Evolutionary conservation across 2,888 invertebrate species (phyloP), one percentile per base, ranked within the genome.

Genomic region (Amblyteles armatorius): DNA sequence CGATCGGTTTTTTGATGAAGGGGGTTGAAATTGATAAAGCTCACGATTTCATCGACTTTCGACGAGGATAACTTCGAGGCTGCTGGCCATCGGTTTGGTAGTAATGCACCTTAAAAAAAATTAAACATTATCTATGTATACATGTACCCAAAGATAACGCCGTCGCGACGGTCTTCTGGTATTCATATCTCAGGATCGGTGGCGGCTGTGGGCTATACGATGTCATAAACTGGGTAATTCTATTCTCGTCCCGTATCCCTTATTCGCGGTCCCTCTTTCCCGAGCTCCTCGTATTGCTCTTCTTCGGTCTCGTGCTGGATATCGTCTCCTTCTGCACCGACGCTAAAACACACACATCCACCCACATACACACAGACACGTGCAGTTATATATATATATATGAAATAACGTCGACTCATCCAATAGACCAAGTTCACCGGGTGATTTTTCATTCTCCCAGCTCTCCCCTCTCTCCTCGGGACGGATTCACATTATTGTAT

Each of bases 191-290:
- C 86, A 88, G 86, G 52, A 79, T 80, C 73, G 78, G 50, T 69
- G 48, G 60, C n/a, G 40, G 57, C 48, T 68, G 72, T 72, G 86
- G 69, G 88, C 88, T 89, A 86, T 84, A 84, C 87, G 89, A 89
- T 87, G 87, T 89, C 89, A 88, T 91, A 87, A 91, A 90, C 88
- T 84, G 82, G 88, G 88, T 90, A 90, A 91, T 91, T 90, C 87
- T 86, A 85, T 79, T 68, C 79, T 36, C 80, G 60, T 78, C 86
- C 68, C 60, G 60, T 80, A 67, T 67, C 67, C 57, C 52, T 72
- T 72, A 55, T 55, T 57, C 72, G 26, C 40, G 40, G 2, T 11
- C 72, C 19, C 57, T 40, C 11, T 65, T 63, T 71, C 67, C 63
- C 19, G 57, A 19, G 33, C 16, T 13, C 65, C 29, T 55, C 44